Conservation (phyloP, 2,113 vertebrate genomes). For the Corythoichthys intestinalis region DNA sequence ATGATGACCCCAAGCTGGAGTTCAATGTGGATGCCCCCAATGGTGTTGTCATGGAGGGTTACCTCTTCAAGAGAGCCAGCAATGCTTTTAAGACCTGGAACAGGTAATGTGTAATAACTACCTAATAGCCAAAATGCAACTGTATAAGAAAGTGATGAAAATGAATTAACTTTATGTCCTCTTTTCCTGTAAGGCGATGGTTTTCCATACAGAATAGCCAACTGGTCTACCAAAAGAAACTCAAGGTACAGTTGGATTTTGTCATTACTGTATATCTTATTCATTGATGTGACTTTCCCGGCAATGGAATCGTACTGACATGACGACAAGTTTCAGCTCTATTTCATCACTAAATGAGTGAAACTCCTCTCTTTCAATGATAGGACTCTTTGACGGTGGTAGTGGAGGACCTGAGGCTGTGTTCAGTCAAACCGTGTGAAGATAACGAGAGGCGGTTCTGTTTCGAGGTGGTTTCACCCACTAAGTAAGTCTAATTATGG, state of each 20-base stretch:
- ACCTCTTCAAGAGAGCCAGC: slow-evolving; percentile 76
- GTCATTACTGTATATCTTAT: background rate
- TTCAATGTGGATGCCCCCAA: slow-evolving; percentile 76
- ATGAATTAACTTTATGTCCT: slow-evolving; percentile 5
- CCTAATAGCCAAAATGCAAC: too few species aligned
- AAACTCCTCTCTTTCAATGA: background rate
- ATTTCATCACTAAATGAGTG: background rate
- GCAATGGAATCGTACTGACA: background rate
- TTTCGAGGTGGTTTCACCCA: slow-evolving; percentile 97
- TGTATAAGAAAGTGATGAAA: background rate
- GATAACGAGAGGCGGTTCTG: slow-evolving; percentile 96
- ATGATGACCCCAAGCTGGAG: slow-evolving; percentile 73
- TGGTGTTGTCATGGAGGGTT: slow-evolving; percentile 78
- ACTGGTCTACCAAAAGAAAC: slow-evolving; percentile 97
- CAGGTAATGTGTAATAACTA: slow-evolving; percentile 48
- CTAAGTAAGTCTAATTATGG: slow-evolving; percentile 79
- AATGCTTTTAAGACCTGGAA: slow-evolving; percentile 79
- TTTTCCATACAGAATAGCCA: slow-evolving; percentile 99
- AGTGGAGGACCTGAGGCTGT: slow-evolving; percentile 91
- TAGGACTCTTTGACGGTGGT: slow-evolving; percentile 95
- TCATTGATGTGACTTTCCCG: too few species aligned
- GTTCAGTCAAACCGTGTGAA: slow-evolving; percentile 94
- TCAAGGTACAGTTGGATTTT: slow-evolving; percentile 78
- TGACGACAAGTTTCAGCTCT: background rate
- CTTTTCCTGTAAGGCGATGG: slow-evolving; percentile 81